These are phyloP conservation scores for Oxygymnocypris stewartii DNA, from an alignment of 2,113 vertebrate genomes.

Conservation along the genomic window DNA sequence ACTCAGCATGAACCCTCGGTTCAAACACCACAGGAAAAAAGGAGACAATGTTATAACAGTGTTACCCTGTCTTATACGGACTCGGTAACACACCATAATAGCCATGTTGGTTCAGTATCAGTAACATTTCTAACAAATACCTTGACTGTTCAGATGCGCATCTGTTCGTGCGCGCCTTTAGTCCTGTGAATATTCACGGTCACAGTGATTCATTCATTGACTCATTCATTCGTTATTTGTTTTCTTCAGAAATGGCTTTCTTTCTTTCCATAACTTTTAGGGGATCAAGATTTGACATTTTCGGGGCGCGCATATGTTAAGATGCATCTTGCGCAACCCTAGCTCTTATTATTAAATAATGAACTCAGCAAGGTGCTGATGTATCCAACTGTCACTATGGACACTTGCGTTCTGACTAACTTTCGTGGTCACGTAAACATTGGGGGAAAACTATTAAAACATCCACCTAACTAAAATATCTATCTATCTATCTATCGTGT, in stretches of 20 bases:
- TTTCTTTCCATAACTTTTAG: neutral
- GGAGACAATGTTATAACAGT: neutral
- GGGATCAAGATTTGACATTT: neutral
- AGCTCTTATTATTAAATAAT: neutral
- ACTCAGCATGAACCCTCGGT: neutral
- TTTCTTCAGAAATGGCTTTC: neutral
- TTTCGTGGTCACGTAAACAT: neutral
- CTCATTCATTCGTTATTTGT: neutral
- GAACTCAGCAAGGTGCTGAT: neutral
- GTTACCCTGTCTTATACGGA: neutral
- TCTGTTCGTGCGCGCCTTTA: neutral
- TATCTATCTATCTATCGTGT: neutral
- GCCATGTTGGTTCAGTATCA: neutral
- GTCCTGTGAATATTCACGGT: neutral
- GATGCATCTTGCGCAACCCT: neutral
- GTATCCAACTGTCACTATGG: neutral
- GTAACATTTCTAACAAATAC: neutral
- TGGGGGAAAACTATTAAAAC: neutral
- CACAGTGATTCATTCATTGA: conserved; percentile 14
- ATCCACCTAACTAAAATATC: neutral
- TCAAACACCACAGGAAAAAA: neutral
- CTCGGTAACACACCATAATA: neutral
- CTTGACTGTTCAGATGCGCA: neutral
- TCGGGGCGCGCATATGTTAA: neutral
- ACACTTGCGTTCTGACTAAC: neutral